Percentiles rank a stretch among this genome's conserved stretches.
Evolutionary conservation across 2,797 vertebrate species (phyloP).

Genomic region (Syndactyla subalaris): DNA sequence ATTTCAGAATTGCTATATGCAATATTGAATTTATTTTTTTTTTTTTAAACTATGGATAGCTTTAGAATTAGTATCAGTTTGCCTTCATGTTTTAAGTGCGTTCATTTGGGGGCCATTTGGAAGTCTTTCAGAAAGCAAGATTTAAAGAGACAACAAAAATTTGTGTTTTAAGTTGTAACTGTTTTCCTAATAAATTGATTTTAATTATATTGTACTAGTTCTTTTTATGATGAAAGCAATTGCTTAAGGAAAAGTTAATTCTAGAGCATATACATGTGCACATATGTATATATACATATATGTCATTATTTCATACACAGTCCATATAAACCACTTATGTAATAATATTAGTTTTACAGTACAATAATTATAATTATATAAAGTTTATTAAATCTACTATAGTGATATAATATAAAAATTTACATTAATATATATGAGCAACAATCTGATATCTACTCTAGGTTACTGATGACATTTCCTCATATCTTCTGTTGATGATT

Average conservation of each 20-base stretch:
- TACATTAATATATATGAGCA: neutral
- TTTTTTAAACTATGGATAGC: neutral
- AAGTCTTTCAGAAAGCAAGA: neutral
- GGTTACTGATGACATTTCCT: neutral
- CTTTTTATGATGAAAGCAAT: neutral
- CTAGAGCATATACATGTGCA: no score
- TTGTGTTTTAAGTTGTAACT: neutral
- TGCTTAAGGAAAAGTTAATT: neutral
- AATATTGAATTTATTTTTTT: neutral
- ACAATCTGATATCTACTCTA: neutral
- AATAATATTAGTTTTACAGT: neutral
- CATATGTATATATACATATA: no score
- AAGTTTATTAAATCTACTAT: neutral
- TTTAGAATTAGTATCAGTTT: neutral
- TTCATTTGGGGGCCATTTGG: neutral
- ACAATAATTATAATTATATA: neutral
- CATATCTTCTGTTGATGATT: neutral
- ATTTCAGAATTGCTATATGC: neutral
- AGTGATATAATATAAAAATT: neutral
- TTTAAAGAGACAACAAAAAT: neutral
- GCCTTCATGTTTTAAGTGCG: neutral
- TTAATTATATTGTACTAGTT: neutral
- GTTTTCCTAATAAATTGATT: neutral
- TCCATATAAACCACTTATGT: neutral
- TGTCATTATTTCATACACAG: neutral